phyloP scores from a whole-genome alignment of 2,888 invertebrate genomes.

The Dasysyrphus albostriatus region DNA sequence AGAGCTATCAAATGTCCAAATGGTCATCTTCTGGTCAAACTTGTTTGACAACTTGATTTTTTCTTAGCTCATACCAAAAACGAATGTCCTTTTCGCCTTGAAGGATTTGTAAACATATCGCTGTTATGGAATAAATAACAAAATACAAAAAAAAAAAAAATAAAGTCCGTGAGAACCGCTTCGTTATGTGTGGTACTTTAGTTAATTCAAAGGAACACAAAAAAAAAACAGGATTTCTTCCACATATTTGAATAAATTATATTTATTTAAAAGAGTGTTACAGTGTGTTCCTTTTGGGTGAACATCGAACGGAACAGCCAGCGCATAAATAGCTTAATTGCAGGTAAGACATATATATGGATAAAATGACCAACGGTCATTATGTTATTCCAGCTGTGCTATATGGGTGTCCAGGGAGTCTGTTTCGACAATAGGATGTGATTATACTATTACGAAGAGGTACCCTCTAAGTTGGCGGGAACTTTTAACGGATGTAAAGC shows the following conservation, averaged over 20 bases:
- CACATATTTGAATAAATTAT: conserved; percentile 65
- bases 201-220: conserved; percentile 48
- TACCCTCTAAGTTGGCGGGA: conserved; percentile 52
- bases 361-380: conserved; percentile 70
- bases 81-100: conserved; percentile 26
- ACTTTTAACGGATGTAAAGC: conserved; percentile 34
- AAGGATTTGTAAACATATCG: conserved; percentile 52
- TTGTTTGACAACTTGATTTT: conserved; percentile 63
- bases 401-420: conserved; percentile 43
- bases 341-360: conserved; percentile 50
- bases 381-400: conserved; percentile 67
- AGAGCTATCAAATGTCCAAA: conserved; percentile 70
- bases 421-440: conserved; percentile 47
- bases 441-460: not conserved
- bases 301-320: conserved; percentile 42
- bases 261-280: conserved; percentile 40
- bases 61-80: conserved; percentile 17
- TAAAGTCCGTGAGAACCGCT: conserved; percentile 71
- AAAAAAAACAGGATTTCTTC: conserved; percentile 62
- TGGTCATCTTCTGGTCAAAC: conserved; percentile 75
- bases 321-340: conserved; percentile 68
- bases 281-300: conserved; percentile 35
- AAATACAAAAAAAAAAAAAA: conserved; percentile 1
- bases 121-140: conserved; percentile 14
- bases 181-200: conserved; percentile 71